Conservation (phyloP, 2,888 invertebrate genomes). For the Tortrix viridana region DNA sequence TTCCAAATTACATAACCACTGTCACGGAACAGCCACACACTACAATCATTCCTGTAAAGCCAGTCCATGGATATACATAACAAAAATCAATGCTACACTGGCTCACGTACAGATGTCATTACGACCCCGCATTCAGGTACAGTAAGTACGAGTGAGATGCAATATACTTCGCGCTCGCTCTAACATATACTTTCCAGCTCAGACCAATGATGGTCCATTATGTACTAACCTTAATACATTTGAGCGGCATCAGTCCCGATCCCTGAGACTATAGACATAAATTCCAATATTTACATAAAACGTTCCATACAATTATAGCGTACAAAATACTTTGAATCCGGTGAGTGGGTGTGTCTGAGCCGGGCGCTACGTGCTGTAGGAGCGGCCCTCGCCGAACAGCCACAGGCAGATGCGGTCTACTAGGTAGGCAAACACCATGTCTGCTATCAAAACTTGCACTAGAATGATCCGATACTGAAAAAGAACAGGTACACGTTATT, state of each 20-base stretch:
- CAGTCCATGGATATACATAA: too few species aligned
- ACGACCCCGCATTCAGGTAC: too few species aligned
- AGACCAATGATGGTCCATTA: neutral
- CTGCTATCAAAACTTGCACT: slow-evolving; percentile 92
- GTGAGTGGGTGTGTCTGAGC: neutral
- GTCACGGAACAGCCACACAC: too few species aligned
- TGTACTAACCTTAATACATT: neutral
- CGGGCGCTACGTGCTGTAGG: slow-evolving; percentile 52
- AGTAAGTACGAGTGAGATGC: too few species aligned
- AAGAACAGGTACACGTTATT: neutral
- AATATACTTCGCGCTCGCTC: too few species aligned
- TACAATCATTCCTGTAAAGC: too few species aligned
- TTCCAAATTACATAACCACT: too few species aligned
- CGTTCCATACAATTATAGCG: slow-evolving; percentile 15
- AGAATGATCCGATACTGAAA: slow-evolving; percentile 95
- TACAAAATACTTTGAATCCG: slow-evolving; percentile 22
- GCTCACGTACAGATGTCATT: too few species aligned
- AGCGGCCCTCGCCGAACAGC: slow-evolving; percentile 92
- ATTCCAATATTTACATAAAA: slow-evolving; percentile 29
- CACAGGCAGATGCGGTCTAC: slow-evolving; percentile 94
- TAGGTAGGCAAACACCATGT: slow-evolving; percentile 93
- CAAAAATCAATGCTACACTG: too few species aligned
- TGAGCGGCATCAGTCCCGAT: neutral
- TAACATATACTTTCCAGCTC: neutral
- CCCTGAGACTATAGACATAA: slow-evolving; percentile 15